phyloP scores from a whole-genome alignment of 2,888 invertebrate species.

The Acronicta alni region DNA sequence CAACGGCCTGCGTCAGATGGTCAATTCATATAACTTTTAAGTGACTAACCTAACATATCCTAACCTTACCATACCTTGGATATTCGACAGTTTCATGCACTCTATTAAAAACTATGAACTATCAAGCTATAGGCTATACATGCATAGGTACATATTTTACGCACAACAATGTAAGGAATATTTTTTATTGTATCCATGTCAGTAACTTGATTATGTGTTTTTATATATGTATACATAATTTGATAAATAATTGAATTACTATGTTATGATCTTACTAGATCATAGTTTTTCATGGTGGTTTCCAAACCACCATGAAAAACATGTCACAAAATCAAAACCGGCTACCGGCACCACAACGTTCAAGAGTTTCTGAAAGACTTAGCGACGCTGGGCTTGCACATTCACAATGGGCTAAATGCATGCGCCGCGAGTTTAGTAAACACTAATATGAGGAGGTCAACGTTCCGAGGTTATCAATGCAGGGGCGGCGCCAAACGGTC shows the following conservation, averaged over 20 bases:
- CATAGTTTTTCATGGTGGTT: too few species aligned
- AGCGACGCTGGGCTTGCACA: constrained; percentile 54
- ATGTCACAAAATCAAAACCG: too few species aligned
- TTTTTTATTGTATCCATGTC: constrained; percentile 2
- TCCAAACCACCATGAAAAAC: too few species aligned
- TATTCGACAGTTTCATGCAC: too few species aligned
- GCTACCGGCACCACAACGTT: neutral
- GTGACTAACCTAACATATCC: too few species aligned
- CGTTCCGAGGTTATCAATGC: constrained; percentile 84
- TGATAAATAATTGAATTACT: constrained; percentile 1
- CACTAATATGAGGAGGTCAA: constrained; percentile 84
- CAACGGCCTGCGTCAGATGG: neutral
- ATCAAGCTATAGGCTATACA: too few species aligned
- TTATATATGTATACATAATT: neutral
- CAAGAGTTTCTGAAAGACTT: constrained; percentile 12
- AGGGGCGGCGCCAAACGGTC: constrained; percentile 85
- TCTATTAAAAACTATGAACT: too few species aligned
- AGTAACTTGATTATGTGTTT: neutral
- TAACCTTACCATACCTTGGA: too few species aligned
- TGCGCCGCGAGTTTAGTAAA: constrained; percentile 79
- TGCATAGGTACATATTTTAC: neutral
- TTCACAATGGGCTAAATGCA: constrained; percentile 64
- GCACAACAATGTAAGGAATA: constrained; percentile 1
- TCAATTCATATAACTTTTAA: too few species aligned
- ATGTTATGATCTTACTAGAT: constrained; percentile 1